Percentiles rank a stretch among this genome's conserved stretches.
These are phyloP conservation scores for Poecilia latipinna DNA, from an alignment of 2,113 vertebrate genomes.

Conservation along the genomic window DNA sequence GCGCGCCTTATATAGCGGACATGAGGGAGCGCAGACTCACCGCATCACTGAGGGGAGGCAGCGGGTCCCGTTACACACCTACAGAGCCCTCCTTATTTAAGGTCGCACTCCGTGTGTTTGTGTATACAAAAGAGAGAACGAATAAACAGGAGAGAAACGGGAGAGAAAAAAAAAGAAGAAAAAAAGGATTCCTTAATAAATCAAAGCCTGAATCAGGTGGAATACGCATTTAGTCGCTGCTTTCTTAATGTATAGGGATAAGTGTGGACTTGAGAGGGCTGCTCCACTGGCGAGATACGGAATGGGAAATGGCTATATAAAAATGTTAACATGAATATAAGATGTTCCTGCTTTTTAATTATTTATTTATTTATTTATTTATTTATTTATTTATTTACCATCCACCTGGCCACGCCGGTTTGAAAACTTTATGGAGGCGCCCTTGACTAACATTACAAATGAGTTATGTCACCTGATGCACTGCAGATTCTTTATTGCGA, in stretches of 20 bases:
- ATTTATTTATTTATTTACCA: too few species aligned
- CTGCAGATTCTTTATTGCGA: too few species aligned
- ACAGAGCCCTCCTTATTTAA: conserved; percentile 68
- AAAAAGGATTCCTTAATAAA: background rate
- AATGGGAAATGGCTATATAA: background rate
- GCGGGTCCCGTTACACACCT: conserved; percentile 39
- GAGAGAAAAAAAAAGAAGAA: background rate
- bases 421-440: too few species aligned
- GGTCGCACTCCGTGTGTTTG: conserved; percentile 53
- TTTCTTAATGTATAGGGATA: background rate
- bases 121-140: background rate
- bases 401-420: too few species aligned
- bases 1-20: conserved; percentile 76
- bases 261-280: background rate
- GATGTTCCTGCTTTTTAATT: too few species aligned
- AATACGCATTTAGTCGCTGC: background rate
- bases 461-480: too few species aligned
- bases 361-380: too few species aligned
- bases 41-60: conserved; percentile 66
- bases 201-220: background rate
- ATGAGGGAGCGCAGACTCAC: conserved; percentile 57
- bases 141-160: background rate
- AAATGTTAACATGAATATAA: background rate
- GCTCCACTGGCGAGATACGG: background rate
- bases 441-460: too few species aligned